Conservation (phyloP, 2,113 vertebrate species). For the Crotalus helleri region DNA sequence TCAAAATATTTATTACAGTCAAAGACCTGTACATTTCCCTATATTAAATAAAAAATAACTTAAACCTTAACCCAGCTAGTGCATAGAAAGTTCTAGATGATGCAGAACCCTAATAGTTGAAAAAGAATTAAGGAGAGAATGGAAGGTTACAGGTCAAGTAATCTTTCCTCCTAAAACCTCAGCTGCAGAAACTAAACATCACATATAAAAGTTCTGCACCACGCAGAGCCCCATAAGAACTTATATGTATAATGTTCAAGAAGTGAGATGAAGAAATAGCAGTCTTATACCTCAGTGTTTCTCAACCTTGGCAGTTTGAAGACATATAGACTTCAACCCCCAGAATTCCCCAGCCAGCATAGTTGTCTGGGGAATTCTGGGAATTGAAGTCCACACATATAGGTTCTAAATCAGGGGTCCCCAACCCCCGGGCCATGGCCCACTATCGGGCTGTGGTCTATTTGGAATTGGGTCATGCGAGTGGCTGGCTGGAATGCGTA, state of each 20-base stretch:
- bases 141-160: neutral
- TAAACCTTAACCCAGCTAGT: neutral
- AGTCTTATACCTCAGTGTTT: neutral
- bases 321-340: neutral
- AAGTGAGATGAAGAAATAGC: neutral
- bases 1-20: neutral
- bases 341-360: too few species aligned
- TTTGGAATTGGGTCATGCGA: neutral
- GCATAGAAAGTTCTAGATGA: neutral
- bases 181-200: neutral
- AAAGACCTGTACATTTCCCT: neutral
- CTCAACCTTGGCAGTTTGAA: neutral
- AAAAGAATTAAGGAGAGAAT: neutral
- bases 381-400: neutral
- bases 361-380: too few species aligned
- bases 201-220: neutral
- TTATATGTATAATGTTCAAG: neutral
- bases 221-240: neutral
- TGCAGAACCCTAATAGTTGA: neutral
- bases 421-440: rapidly evolving
- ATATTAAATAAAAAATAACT: neutral
- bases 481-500: rapidly evolving
- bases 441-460: neutral
- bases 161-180: neutral
- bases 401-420: neutral